Evolutionary conservation across 2,888 invertebrate species (phyloP), one percentile per base, ranked within the genome.

Genomic region (Erannis defoliaria): DNA sequence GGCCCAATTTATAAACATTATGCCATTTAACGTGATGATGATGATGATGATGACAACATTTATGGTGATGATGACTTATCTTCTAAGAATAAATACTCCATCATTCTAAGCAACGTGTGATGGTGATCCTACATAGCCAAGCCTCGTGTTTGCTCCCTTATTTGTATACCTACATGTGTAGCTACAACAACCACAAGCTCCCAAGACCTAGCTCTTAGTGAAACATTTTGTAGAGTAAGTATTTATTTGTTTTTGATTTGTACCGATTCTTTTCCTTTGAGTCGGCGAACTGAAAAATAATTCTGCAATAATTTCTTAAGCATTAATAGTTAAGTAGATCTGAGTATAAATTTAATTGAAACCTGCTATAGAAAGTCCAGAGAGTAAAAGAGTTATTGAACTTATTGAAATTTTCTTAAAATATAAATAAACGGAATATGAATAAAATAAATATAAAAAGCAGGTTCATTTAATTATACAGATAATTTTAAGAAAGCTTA

Each of bases 161-260:
- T 73, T 75, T 46, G 18, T 33, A n/a, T 45, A 29, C 19, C 3
- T 77, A 71, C 51, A 49, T 40, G 55, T 40, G 60, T 61, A 48
- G 51, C 55, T 45, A 31, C 23, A 43, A 31, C n/a, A 57, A 62
- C 63, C 66, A 46, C 73, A 68, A 64, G 53, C 58, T 66, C 37
- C 16, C 23, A 43, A 43, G 45, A 10, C 29, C 31, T 16, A 45
- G 35, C 31, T 51, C 48, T 51, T 40, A 55, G 57, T 35, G 38
- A 57, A 58, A 55, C 59, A 55, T 53, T 33, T 60, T 56, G 45
- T 37, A 51, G 46, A 50, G 42, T 50, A 42, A 40, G 45, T 31
- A 45, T 16, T 38, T 56, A 48, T 62, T 56, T 62, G 23, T 29
- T 48, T 53, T 43, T 31, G 37, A 48, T 65, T 51, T 55, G 40